Percentiles rank a stretch among this genome's conserved stretches.
Conservation (phyloP, 1,140 invertebrate genomes). For the Octopus sinensis region DNA sequence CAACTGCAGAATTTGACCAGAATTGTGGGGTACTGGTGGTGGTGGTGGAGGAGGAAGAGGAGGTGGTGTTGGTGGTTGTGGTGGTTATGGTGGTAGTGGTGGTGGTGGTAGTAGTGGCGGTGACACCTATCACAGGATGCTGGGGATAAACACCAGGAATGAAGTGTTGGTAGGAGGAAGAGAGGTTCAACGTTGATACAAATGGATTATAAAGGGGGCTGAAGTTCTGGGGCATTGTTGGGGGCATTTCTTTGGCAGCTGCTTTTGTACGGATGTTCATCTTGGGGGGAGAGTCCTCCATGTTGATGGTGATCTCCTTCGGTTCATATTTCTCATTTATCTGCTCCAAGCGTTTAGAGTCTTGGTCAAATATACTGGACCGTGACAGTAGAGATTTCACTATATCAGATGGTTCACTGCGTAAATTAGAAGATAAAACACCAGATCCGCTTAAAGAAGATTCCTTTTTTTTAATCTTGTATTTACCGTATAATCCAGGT, state of each 20-base stretch:
- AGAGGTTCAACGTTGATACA: background rate
- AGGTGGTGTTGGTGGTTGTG: too few species aligned
- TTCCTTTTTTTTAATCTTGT: constrained; percentile 59
- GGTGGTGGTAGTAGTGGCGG: background rate
- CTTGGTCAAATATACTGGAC: constrained; percentile 88
- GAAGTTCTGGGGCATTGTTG: constrained; percentile 18
- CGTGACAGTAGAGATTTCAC: constrained; percentile 87
- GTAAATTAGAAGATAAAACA: constrained; percentile 59
- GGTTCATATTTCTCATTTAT: constrained; percentile 81
- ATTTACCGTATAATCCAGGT: constrained; percentile 47
- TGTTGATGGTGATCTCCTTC: constrained; percentile 50
- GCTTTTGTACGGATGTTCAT: constrained; percentile 50
- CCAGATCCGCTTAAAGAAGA: constrained; percentile 37
- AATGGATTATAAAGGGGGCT: constrained; percentile 1
- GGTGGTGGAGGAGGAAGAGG: background rate
- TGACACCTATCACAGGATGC: constrained; percentile 15
- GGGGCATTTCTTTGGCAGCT: constrained; percentile 53
- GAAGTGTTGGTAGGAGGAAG: constrained; percentile 2
- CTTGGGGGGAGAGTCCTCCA: constrained; percentile 25
- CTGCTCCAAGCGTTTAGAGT: constrained; percentile 87
- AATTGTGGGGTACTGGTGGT: background rate
- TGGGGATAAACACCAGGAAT: background rate
- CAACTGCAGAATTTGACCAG: background rate
- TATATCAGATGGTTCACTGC: constrained; percentile 81
- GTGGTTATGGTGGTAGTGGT: background rate